Conservation (phyloP, 2,888 invertebrate genomes). For the Quadroppia sp. region DNA sequence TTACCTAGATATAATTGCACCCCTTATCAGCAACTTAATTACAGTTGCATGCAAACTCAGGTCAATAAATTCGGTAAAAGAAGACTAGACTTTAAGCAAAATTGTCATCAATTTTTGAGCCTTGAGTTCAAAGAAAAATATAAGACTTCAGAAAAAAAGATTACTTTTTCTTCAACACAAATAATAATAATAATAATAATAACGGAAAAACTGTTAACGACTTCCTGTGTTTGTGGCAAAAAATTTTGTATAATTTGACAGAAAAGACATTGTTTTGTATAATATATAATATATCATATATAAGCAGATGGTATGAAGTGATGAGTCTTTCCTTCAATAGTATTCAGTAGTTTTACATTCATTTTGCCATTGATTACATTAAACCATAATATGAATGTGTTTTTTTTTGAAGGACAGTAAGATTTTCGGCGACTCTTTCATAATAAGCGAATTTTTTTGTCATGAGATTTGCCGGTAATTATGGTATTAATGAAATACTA, state of each 20-base stretch:
- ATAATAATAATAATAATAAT: neutral
- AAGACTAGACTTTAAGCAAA: too few species aligned
- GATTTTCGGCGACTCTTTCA: neutral
- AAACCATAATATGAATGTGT: too few species aligned
- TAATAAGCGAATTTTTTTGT: neutral
- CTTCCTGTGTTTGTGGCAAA: slow-evolving; percentile 10
- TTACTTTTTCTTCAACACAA: neutral
- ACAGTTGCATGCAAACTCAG: too few species aligned
- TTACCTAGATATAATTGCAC: too few species aligned
- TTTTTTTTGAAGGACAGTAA: neutral
- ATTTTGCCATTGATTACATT: too few species aligned
- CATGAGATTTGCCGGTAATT: neutral
- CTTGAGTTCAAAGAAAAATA: too few species aligned
- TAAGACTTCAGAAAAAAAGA: too few species aligned
- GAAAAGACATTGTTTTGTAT: neutral
- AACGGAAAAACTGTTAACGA: neutral
- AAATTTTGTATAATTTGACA: neutral
- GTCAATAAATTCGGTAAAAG: too few species aligned
- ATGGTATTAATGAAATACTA: neutral
- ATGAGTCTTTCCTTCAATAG: too few species aligned
- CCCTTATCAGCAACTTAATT: too few species aligned
- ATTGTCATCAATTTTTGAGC: too few species aligned
- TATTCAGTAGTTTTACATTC: too few species aligned
- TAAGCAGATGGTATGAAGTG: neutral
- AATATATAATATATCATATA: neutral